These are phyloP conservation scores for Euwallacea similis DNA, from an alignment of 1,140 invertebrate genomes.

Conservation along the genomic window DNA sequence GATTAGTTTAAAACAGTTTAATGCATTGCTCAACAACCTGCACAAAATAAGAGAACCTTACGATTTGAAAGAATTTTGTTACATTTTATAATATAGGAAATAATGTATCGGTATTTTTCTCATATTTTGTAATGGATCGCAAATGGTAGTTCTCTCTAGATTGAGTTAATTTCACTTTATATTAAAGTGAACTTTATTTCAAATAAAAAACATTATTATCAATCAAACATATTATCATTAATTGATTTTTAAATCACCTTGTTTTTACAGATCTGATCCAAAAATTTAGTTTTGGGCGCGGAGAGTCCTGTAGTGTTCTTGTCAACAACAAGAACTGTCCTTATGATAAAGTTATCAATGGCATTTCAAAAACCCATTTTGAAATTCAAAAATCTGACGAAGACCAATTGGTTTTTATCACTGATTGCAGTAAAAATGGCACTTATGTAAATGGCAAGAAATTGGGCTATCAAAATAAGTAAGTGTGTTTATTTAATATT, in stretches of 20 bases:
- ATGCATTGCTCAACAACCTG: too few relatives aligned
- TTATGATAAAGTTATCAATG: constrained; percentile 53
- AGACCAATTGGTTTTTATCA: constrained; percentile 41
- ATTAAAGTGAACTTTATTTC: too few relatives aligned
- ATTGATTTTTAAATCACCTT: background rate
- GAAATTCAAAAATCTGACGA: constrained; percentile 51
- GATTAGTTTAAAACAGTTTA: too few relatives aligned
- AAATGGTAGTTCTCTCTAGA: too few relatives aligned
- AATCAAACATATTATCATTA: constrained; percentile 7
- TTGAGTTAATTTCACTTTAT: too few relatives aligned
- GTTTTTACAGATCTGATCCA: constrained; percentile 55
- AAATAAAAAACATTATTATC: background rate
- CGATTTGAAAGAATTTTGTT: too few relatives aligned
- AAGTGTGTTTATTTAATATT: constrained; percentile 25
- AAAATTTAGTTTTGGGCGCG: constrained; percentile 56
- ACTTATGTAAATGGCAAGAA: constrained; percentile 46
- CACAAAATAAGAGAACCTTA: too few relatives aligned
- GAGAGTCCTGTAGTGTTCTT: constrained; percentile 52
- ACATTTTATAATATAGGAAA: too few relatives aligned
- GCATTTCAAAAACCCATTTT: constrained; percentile 60
- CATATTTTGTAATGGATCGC: too few relatives aligned
- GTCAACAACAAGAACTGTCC: constrained; percentile 53
- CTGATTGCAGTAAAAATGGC: constrained; percentile 51
- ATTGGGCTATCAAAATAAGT: constrained; percentile 42
- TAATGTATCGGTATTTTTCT: too few relatives aligned